phyloP scores from a whole-genome alignment of 1,140 invertebrate species.

The Chrysopa pallens region DNA sequence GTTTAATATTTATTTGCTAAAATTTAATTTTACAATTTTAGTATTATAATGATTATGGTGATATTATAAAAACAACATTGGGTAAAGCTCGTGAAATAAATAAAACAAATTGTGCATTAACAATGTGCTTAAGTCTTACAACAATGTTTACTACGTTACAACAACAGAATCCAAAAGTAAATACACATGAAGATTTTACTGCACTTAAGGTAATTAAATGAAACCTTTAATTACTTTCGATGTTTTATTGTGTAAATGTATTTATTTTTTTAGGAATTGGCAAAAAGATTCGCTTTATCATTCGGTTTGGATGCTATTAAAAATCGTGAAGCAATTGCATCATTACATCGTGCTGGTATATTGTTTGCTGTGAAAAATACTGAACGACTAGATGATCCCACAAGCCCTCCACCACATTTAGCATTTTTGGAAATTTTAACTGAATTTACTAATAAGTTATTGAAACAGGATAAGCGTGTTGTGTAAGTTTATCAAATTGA shows the following conservation, averaged over 20 bases:
- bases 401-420: conserved; percentile 67
- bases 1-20: background rate
- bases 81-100: conserved; percentile 95
- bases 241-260: conserved; percentile 6
- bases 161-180: conserved; percentile 40
- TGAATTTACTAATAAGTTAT: conserved; percentile 91
- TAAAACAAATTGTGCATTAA: conserved; percentile 89
- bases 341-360: conserved; percentile 87
- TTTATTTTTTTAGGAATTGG: conserved; percentile 51
- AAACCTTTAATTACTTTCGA: background rate
- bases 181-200: conserved; percentile 50
- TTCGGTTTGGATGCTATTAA: conserved; percentile 96
- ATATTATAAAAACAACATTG: conserved; percentile 95
- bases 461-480: conserved; percentile 89
- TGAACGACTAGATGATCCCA: conserved; percentile 40
- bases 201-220: conserved; percentile 53
- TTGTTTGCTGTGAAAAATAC: conserved; percentile 59
- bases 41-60: conserved; percentile 98
- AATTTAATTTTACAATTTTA: conserved; percentile 27
- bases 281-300: conserved; percentile 88
- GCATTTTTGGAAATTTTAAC: conserved; percentile 85
- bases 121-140: conserved; percentile 82
- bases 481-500: conserved; percentile 39
- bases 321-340: conserved; percentile 93
- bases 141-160: conserved; percentile 60